Evolutionary conservation across 1,140 invertebrate species (phyloP).

Genomic region (Aphaenogaster ashmeadi): DNA sequence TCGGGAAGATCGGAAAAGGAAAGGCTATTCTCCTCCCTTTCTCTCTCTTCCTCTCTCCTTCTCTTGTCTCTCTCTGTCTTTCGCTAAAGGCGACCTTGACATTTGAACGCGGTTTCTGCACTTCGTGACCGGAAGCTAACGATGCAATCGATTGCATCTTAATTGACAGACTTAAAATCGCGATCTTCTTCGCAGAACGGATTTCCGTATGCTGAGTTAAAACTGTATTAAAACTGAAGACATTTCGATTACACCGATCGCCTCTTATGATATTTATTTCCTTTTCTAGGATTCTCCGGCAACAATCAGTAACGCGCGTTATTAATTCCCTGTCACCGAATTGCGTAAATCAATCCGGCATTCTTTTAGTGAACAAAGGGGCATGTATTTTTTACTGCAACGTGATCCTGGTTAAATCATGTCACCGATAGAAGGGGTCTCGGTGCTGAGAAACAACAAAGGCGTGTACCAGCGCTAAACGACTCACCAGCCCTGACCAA

Average conservation of each 20-base stretch:
- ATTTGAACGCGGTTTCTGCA: conserved; percentile 75
- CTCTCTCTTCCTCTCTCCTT: conserved; percentile 3
- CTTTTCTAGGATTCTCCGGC: background rate
- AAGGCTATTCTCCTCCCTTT: conserved; percentile 60
- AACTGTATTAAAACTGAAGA: background rate
- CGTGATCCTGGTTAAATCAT: conserved; percentile 31
- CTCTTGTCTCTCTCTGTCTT: conserved; percentile 1
- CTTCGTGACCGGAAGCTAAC: conserved; percentile 58
- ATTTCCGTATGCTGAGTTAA: background rate
- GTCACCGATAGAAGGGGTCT: conserved; percentile 33
- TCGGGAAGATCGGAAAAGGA: conserved; percentile 65
- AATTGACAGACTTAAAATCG: background rate
- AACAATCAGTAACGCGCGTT: background rate
- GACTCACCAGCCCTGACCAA: conserved; percentile 81
- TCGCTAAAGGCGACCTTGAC: conserved; percentile 79
- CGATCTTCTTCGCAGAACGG: background rate
- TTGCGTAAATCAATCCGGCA: background rate
- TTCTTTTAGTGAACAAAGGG: background rate
- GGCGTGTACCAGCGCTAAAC: conserved; percentile 42
- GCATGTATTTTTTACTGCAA: background rate
- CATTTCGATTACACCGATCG: background rate
- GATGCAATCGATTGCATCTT: background rate
- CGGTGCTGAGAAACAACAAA: conserved; percentile 53
- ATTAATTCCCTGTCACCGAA: background rate
- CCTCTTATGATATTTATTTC: background rate